Conservation (phyloP, 1,140 invertebrate genomes). For the Papilio aristodemus region DNA sequence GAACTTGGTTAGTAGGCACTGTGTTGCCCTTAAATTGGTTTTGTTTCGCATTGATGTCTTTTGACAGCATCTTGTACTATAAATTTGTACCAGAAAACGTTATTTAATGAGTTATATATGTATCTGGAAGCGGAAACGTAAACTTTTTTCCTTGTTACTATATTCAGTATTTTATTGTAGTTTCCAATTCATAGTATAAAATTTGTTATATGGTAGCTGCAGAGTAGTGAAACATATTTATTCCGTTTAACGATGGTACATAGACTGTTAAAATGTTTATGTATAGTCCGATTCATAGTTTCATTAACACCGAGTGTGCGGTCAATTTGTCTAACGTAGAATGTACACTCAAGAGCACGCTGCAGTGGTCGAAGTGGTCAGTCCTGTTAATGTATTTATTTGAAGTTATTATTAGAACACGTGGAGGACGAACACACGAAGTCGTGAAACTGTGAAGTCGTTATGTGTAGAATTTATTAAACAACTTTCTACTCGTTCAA, state of each 20-base stretch:
- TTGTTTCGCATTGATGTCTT: conserved; percentile 47
- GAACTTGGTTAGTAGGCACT: conserved; percentile 50
- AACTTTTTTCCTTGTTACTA: too few relatives aligned
- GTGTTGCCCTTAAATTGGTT: conserved; percentile 49
- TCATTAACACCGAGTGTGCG: conserved; percentile 19
- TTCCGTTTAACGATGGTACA: too few relatives aligned
- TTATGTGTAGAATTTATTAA: conserved; percentile 23
- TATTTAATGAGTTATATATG: too few relatives aligned
- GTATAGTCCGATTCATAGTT: conserved; percentile 16
- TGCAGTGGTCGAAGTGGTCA: conserved; percentile 9
- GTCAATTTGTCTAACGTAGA: conserved; percentile 20
- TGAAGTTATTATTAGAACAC: conserved; percentile 8
- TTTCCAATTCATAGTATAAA: too few relatives aligned
- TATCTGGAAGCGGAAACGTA: too few relatives aligned
- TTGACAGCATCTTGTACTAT: conserved; percentile 47
- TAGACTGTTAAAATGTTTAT: conserved; percentile 13
- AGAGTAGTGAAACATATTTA: too few relatives aligned
- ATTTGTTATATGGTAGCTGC: too few relatives aligned
- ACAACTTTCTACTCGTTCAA: conserved; percentile 21
- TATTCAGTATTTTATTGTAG: too few relatives aligned
- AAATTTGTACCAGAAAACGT: too few relatives aligned
- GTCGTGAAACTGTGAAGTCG: conserved; percentile 19
- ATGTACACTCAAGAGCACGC: conserved; percentile 4
- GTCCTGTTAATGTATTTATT: conserved; percentile 22
- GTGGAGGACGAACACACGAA: conserved; percentile 15